Evolutionary conservation across 2,113 vertebrate species (phyloP).

Genomic region (Ciconia boyciana): DNA sequence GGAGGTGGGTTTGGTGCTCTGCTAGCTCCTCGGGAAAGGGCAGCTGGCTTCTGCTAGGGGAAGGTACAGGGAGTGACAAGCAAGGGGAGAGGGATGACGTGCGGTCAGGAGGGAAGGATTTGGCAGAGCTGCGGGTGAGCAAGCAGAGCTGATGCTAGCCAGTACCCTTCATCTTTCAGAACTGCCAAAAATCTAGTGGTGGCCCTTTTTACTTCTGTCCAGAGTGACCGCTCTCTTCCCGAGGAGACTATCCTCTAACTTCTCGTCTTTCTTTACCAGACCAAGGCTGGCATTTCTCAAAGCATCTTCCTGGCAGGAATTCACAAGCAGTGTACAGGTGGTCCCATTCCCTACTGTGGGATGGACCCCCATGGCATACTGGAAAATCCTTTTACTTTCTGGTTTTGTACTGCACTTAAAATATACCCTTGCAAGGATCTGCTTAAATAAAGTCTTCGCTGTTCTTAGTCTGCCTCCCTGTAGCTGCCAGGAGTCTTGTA

Average conservation of each 20-base stretch:
- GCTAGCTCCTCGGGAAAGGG: neutral
- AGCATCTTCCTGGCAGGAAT: neutral
- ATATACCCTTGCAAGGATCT: neutral
- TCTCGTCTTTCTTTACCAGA: neutral
- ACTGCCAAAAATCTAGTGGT: accelerated
- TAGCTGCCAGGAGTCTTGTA: neutral
- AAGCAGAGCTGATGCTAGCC: neutral
- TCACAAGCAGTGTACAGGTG: accelerated
- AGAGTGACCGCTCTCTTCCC: neutral
- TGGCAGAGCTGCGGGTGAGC: neutral
- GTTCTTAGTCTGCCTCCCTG: neutral
- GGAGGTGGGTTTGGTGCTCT: neutral
- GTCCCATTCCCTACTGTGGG: accelerated
- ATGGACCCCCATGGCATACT: accelerated
- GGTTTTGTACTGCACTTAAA: neutral
- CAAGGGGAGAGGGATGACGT: neutral
- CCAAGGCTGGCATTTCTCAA: neutral
- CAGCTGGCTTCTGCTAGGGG: neutral
- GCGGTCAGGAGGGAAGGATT: neutral
- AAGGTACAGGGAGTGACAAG: neutral
- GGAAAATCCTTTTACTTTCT: neutral
- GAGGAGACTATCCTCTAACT: neutral
- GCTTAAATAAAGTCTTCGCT: neutral
- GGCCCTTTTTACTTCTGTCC: neutral
- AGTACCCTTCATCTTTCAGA: neutral